Evolutionary conservation across 35 echinoderm and acorn worm genomes (phyloP).

Genomic region (Amphiura filiformis): DNA sequence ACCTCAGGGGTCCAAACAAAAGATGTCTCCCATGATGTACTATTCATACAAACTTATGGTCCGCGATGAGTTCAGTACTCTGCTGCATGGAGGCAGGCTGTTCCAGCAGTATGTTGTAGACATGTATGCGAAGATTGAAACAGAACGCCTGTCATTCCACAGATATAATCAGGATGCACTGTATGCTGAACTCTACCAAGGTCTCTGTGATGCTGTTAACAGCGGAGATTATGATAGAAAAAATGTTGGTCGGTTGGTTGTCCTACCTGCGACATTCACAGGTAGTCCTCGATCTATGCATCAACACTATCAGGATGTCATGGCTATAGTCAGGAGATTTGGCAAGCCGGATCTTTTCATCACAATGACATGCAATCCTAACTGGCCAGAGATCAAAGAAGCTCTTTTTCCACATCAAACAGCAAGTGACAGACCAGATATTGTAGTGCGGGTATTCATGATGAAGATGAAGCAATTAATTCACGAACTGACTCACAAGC

Average conservation of each 20-base stretch:
- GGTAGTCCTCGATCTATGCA: constrained; percentile 24
- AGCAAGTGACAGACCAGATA: constrained; percentile 33
- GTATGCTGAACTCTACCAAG: constrained; percentile 9
- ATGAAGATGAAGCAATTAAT: constrained; percentile 19
- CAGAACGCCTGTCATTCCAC: neutral
- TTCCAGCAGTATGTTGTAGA: constrained; percentile 42
- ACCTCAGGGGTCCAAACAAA: neutral
- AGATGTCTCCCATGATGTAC: neutral
- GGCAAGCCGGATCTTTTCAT: constrained; percentile 39
- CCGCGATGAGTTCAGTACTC: constrained; percentile 8
- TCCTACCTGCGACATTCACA: constrained; percentile 27
- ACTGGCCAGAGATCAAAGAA: constrained; percentile 37
- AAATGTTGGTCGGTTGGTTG: constrained; percentile 5
- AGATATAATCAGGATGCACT: constrained; percentile 1
- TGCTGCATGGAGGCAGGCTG: neutral
- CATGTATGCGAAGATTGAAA: constrained; percentile 42
- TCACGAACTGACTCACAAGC: constrained; percentile 3
- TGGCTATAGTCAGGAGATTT: constrained; percentile 31
- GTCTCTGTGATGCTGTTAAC: constrained; percentile 18
- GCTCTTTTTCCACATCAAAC: constrained; percentile 15
- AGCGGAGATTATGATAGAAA: neutral
- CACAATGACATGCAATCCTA: constrained; percentile 51
- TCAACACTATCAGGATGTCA: constrained; percentile 22
- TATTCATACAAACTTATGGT: constrained; percentile 1
- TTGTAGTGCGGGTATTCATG: constrained; percentile 31